Base-by-base conservation (phyloP, 2,888 invertebrate genomes). In the Perithous albicinctus region DNA sequence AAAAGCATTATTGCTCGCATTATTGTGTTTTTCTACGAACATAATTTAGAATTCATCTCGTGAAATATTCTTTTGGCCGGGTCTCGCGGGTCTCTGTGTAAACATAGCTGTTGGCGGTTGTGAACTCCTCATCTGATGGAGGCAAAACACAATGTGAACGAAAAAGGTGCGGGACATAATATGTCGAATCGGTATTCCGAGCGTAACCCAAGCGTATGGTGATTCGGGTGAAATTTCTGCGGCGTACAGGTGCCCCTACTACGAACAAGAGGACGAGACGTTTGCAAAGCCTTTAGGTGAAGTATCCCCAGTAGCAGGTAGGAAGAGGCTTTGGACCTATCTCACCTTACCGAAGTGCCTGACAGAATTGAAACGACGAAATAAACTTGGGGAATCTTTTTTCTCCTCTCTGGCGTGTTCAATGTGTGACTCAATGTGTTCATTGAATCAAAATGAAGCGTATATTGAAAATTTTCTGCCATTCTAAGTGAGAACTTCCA, bases 211-310 rank as follows among this genome's bases (percentile, higher is more conserved):
- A 70, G 38, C 64, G 74, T 77, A 81, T 83, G 84, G 70, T 81
- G 80, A 84, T 83, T 80, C 54, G 81, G 78, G 74, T 81, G 72
- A 83, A 81, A 75, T 83, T 83, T 85, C 77, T 79, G 63, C 32
- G 26, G 43, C 59, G 54, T 66, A 76, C 82, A 81, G 81, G 81
- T 78, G 67, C 70, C 74, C 64, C 69, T 67, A n/a, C n/a, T n/a
- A 59, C 8, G 32, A 35, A 59, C 66, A 18, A 66, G 35, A n/a
- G n/a, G n/a, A 54, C 56, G 15, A 38, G 69, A 70, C 43, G 29
- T 59, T 59, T 59, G 23, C 20, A 54, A 54, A 20, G 63, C 43
- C 56, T 75, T 32, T 12, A n/a, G 46, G 61, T 43, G 51, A 10
- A 51, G 32, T 7, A 63, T 51, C 67, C 29, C 29, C 18, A 5